Base-by-base conservation (phyloP, 2,113 vertebrate genomes). In the Nipponia nippon region DNA sequence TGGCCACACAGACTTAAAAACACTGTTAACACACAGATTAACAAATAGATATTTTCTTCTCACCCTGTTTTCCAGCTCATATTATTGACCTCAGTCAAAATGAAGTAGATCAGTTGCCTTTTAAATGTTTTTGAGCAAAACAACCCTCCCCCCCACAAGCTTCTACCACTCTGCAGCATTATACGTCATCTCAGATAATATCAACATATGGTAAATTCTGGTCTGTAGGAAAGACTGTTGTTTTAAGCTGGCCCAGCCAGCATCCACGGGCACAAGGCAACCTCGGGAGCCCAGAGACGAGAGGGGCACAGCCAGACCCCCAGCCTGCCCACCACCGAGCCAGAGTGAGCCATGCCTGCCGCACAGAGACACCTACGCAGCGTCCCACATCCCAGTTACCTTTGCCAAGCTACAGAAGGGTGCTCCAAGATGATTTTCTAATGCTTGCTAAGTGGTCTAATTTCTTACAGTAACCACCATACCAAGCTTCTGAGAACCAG, bases 331-430 rank as follows among this genome's bases (percentile, higher is more conserved):
- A 67, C 23, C 50, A 27, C 8, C 0, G 0, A 44, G 22, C 52
- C 55, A 7, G 8, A 14, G 75, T 2, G 3, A 56, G 46, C 44
- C 0, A 0, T 38, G 13, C 32, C 44, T 63, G n/a, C 22, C 17
- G 1, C 11, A 50, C n/a, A 1, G 32, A 63, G 7, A 42, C 29
- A 10, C 36, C 89, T 20, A 13, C 4, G 3, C 42, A 65, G 52
- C 4, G 1, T 19, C 47, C 58, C 72, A 25, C 38, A 23, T 2
- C 52, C 52, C 71, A 55, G 16, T 1, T 7, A 32, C 42, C 52
- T 42, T 16, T 36, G 6, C 47, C 17, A 46, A 11, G 6, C 81
- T 50, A 10, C 13, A 29, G 22, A 89, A 77, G 19, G 14, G 3
- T 2, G 29, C 49, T 70, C n/a, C 44, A 32, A 22, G 42, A 23